These are phyloP conservation scores for Galleria mellonella DNA, from an alignment of 1,140 invertebrate species.

Conservation along the genomic window DNA sequence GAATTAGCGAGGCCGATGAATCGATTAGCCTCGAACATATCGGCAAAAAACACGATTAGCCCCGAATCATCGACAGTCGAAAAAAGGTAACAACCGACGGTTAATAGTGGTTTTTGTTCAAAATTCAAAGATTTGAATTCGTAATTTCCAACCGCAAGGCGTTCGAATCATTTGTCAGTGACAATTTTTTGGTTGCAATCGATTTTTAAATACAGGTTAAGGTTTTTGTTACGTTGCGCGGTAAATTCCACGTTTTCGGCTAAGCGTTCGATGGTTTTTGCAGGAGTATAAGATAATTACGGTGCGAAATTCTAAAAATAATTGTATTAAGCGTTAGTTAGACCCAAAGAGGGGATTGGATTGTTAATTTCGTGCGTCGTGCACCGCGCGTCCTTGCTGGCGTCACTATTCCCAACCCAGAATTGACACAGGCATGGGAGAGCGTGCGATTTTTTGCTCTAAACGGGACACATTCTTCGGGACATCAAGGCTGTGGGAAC, in stretches of 20 bases:
- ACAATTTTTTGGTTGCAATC: conserved; percentile 70
- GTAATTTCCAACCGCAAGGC: conserved; percentile 66
- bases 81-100: conserved; percentile 59
- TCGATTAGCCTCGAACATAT: conserved; percentile 57
- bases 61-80: conserved; percentile 60
- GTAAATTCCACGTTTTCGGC: conserved; percentile 28
- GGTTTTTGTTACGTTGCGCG: conserved; percentile 27
- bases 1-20: conserved; percentile 60
- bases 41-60: conserved; percentile 67
- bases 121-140: conserved; percentile 70
- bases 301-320: conserved; percentile 4
- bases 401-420: conserved; percentile 17
- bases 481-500: conserved; percentile 57
- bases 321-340: not conserved
- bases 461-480: conserved; percentile 44
- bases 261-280: conserved; percentile 17
- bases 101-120: conserved; percentile 69
- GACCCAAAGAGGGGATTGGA: no score
- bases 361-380: no score
- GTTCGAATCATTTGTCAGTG: conserved; percentile 72
- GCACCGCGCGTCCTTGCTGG: conserved; percentile 10
- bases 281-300: conserved; percentile 21
- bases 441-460: conserved; percentile 43
- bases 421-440: conserved; percentile 47
- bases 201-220: conserved; percentile 68